Conservation (phyloP, 2,888 invertebrate genomes). For the Tachina fera region DNA sequence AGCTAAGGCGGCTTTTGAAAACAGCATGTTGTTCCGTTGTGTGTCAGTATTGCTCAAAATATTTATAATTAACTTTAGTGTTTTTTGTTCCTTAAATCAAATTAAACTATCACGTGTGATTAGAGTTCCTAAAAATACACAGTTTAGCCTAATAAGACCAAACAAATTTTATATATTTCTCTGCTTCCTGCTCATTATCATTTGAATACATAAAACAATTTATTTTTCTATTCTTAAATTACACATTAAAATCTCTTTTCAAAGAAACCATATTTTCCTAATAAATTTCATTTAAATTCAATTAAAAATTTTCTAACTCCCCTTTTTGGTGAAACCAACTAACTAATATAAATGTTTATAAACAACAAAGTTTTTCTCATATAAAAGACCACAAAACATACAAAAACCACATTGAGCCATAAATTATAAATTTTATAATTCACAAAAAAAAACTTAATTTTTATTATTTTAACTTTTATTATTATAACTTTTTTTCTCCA, state of each 20-base stretch:
- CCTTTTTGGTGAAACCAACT: not conserved
- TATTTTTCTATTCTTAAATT: not conserved
- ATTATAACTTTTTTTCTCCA: conserved; percentile 20
- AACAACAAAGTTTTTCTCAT: conserved; percentile 23
- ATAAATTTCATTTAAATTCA: conserved; percentile 51
- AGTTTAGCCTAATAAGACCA: too few species aligned
- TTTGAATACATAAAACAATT: too few species aligned
- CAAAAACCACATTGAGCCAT: conserved; percentile 54
- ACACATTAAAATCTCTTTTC: not conserved
- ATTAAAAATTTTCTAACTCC: conserved; percentile 40
- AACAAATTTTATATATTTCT: too few species aligned
- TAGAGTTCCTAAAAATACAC: too few species aligned
- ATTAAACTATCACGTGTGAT: too few species aligned
- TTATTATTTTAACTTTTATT: not conserved
- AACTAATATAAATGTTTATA: conserved; percentile 46
- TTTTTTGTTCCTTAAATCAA: too few species aligned
- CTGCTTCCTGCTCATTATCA: too few species aligned
- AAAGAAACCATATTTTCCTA: not conserved
- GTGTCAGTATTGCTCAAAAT: too few species aligned
- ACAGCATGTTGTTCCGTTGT: too few species aligned
- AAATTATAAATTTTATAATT: conserved; percentile 63
- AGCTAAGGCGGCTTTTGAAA: too few species aligned
- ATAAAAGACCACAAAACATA: conserved; percentile 13
- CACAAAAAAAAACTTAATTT: conserved; percentile 21
- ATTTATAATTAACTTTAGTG: too few species aligned